phyloP scores from a whole-genome alignment of 1,140 invertebrate genomes.

The Drosophila hydei region DNA sequence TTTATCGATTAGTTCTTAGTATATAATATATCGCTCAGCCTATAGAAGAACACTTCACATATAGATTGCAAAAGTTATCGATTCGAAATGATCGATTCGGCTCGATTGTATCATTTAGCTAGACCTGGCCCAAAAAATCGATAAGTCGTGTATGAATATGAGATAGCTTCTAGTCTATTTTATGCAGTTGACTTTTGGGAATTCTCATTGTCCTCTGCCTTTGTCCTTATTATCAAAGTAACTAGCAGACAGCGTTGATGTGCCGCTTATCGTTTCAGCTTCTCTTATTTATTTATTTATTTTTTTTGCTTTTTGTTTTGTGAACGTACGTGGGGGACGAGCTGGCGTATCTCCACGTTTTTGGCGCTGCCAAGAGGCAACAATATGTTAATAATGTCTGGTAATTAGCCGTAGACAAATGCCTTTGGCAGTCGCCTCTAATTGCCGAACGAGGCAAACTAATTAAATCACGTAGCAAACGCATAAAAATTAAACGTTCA shows the following conservation, averaged over 20 bases:
- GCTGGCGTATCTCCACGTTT: constrained; percentile 11
- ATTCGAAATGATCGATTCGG: too few species aligned
- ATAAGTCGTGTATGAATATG: not conserved
- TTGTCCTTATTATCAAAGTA: constrained; percentile 33
- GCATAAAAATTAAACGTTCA: constrained; percentile 70
- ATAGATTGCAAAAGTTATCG: too few species aligned
- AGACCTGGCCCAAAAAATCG: too few species aligned
- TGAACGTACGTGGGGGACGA: constrained; percentile 27
- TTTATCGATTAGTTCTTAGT: too few species aligned
- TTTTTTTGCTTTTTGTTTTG: not conserved
- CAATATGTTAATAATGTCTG: constrained; percentile 69
- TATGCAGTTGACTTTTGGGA: not conserved
- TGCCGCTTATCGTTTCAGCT: constrained; percentile 40
- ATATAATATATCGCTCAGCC: too few species aligned
- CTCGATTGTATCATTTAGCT: too few species aligned
- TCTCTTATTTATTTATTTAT: constrained; percentile 3
- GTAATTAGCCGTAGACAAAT: constrained; percentile 68
- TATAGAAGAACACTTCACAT: too few species aligned
- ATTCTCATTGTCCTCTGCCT: not conserved
- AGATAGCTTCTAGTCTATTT: constrained; percentile 7
- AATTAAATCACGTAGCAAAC: constrained; percentile 82
- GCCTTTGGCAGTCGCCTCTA: constrained; percentile 42
- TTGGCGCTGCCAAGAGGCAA: constrained; percentile 8
- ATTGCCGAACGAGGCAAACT: constrained; percentile 60
- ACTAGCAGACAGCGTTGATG: constrained; percentile 29